phyloP scores from a whole-genome alignment of 2,888 invertebrate species.

The Mesopsocus fuscifrons region DNA sequence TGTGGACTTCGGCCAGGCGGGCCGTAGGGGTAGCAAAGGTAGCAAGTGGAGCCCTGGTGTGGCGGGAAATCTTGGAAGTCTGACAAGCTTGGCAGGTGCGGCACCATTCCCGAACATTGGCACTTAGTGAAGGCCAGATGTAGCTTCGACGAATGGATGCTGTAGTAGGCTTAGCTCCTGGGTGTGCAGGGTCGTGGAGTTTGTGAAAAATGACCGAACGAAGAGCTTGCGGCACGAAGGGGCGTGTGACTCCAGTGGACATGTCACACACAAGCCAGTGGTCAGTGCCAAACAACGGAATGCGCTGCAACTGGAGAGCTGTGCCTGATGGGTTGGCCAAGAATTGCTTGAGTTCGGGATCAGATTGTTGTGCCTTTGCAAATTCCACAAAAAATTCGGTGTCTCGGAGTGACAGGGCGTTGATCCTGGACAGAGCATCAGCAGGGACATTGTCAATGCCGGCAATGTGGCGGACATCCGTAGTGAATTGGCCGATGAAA shows the following conservation, averaged over 20 bases:
- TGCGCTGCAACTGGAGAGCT: too few relatives aligned
- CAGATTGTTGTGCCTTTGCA: neutral
- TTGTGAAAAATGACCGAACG: neutral
- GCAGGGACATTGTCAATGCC: constrained; percentile 13
- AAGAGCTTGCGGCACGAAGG: neutral
- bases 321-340: too few relatives aligned
- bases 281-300: too few relatives aligned
- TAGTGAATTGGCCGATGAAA: constrained; percentile 13
- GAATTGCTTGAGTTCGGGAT: too few relatives aligned
- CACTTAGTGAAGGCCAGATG: constrained; percentile 8
- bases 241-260: neutral
- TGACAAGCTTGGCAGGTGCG: constrained; percentile 21
- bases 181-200: neutral
- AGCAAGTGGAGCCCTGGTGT: constrained; percentile 16
- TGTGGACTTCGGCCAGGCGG: constrained; percentile 24
- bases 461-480: constrained; percentile 11
- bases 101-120: constrained; percentile 19
- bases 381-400: neutral
- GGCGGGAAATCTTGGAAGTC: constrained; percentile 19
- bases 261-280: too few relatives aligned
- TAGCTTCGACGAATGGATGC: neutral
- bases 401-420: neutral
- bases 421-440: constrained; percentile 12
- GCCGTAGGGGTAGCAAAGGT: constrained; percentile 6
- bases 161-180: neutral